Percentiles rank a stretch among this genome's conserved stretches.
Conservation (phyloP, 2,113 vertebrate species). For the Amphiprion percula region DNA sequence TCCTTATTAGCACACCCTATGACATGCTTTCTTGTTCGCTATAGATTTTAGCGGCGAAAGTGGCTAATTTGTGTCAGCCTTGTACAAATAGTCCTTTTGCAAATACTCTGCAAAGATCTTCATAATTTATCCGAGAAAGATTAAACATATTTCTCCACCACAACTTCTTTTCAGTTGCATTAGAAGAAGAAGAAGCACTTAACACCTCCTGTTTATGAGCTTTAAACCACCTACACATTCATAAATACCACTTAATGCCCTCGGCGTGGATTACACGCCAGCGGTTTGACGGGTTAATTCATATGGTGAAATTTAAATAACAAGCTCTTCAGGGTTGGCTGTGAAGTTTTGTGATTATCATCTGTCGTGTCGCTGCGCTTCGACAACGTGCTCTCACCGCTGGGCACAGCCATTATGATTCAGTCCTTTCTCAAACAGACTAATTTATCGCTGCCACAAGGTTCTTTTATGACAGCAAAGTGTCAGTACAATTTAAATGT, state of each 20-base stretch:
- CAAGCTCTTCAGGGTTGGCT: conserved; percentile 28
- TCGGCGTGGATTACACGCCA: not conserved
- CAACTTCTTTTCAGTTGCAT: conserved; percentile 31
- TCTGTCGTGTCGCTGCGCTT: conserved; percentile 45
- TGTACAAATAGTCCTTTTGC: conserved; percentile 31
- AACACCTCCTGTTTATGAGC: conserved; percentile 37
- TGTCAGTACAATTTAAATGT: conserved; percentile 59
- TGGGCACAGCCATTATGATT: conserved; percentile 33
- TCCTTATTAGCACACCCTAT: conserved; percentile 55
- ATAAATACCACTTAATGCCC: conserved; percentile 13
- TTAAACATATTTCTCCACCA: conserved; percentile 21
- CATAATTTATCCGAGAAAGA: conserved; percentile 22
- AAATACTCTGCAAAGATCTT: conserved; percentile 22
- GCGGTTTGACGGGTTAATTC: conserved; percentile 38
- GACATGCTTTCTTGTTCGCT: conserved; percentile 44
- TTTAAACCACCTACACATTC: conserved; percentile 23
- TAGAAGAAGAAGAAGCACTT: conserved; percentile 25
- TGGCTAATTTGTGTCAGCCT: conserved; percentile 38
- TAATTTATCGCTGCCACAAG: conserved; percentile 50
- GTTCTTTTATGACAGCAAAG: conserved; percentile 32
- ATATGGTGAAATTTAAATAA: conserved; percentile 34
- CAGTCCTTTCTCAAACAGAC: conserved; percentile 50
- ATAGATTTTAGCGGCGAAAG: conserved; percentile 17
- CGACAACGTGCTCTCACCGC: conserved; percentile 37
- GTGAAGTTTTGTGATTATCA: conserved; percentile 54